Evolutionary conservation across 1,140 invertebrate species (phyloP).

Genomic region (Apolygus lucorum): DNA sequence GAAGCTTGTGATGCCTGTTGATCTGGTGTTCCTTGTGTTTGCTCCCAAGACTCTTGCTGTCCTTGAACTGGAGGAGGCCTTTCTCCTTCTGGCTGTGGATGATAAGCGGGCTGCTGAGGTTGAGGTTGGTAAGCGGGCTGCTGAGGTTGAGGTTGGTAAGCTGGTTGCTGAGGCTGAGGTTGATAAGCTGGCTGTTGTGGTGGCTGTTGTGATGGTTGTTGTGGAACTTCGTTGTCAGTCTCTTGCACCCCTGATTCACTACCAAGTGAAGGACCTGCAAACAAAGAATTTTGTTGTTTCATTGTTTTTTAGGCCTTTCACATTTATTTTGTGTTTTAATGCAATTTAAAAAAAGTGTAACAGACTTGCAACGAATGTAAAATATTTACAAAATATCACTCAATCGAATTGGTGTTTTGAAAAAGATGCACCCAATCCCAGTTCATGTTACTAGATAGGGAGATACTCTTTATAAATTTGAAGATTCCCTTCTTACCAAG

Average conservation of each 20-base stretch:
- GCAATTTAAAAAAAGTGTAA: no score
- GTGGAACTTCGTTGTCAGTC: background rate
- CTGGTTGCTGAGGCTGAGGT: constrained; percentile 23
- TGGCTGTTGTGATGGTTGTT: constrained; percentile 2
- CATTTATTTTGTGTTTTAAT: no score
- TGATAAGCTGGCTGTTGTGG: constrained; percentile 15
- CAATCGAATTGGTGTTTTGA: no score
- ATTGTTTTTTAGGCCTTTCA: no score
- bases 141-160: background rate
- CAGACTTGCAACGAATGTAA: no score
- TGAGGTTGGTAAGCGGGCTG: background rate
- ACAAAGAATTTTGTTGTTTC: constrained; percentile 36
- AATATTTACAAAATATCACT: no score
- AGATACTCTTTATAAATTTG: no score
- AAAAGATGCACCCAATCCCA: no score
- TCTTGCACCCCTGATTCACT: background rate
- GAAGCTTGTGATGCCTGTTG: constrained; percentile 16
- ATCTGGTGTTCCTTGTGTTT: constrained; percentile 12
- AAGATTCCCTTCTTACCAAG: no score
- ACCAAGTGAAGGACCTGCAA: background rate
- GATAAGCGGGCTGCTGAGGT: constrained; percentile 18
- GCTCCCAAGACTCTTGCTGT: constrained; percentile 13
- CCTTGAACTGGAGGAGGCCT: constrained; percentile 2
- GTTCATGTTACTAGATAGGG: no score
- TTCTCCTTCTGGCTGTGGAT: background rate